Percentiles rank a stretch among this genome's conserved stretches.
Conservation (phyloP, 2,113 vertebrate genomes). For the Apodemus sylvaticus region DNA sequence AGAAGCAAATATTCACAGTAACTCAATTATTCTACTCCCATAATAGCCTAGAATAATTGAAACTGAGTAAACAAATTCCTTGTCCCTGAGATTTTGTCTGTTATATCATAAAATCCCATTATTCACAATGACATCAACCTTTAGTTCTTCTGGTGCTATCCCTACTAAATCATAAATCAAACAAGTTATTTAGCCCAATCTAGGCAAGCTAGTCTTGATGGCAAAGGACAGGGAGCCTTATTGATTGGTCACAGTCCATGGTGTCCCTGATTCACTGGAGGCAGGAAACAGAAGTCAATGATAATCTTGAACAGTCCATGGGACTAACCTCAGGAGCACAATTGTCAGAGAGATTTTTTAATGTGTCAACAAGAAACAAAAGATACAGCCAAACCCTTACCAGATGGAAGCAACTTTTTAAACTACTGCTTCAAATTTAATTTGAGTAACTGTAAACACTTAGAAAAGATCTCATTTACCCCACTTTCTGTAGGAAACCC, state of each 20-base stretch:
- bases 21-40: background rate
- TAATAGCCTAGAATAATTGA: background rate
- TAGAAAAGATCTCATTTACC: conserved; percentile 46
- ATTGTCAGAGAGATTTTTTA: background rate
- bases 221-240: background rate
- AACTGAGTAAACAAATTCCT: background rate
- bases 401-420: conserved; percentile 20
- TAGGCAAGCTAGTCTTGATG: background rate
- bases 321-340: background rate
- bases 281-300: background rate
- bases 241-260: background rate
- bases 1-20: background rate
- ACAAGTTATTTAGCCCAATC: background rate
- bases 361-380: conserved; percentile 49
- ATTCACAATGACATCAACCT: background rate
- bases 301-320: conserved; percentile 3
- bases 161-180: conserved; percentile 7
- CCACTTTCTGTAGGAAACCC: conserved; percentile 45
- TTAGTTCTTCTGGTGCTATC: background rate
- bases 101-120: background rate
- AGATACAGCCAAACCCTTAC: conserved; percentile 44
- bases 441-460: background rate
- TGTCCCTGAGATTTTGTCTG: background rate
- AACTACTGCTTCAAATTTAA: conserved; percentile 53
- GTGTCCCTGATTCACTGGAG: background rate